Base-by-base conservation (phyloP, 2,888 invertebrate genomes). In the Ectemnius lituratus region DNA sequence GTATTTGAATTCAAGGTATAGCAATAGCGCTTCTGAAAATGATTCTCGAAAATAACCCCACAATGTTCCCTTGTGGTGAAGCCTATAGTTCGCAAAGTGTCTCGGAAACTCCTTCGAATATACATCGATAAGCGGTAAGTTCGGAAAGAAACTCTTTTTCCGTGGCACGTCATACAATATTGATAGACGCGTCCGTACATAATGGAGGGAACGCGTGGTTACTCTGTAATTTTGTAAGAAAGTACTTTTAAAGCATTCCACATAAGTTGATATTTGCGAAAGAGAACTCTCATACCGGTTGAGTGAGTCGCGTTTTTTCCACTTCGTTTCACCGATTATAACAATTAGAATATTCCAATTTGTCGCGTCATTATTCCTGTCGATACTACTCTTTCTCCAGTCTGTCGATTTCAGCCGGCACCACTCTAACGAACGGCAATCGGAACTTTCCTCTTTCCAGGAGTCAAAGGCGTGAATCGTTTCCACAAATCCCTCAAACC, bases 191-290 rank as follows among this genome's bases (percentile, higher is more conserved):
- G 68, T 59, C 68, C 72, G 68, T 59, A 72, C 67, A 61, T 73
- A 80, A 81, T 72, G 66, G 62, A 60, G 59, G 67, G 11, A 37
- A 27, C 49, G 59, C 23, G 57, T 61, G 70, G 52, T 62, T 62
- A 23, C 46, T 62, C 73, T 83, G 77, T 84, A 83, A 84, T 84
- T 85, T 79, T 70, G 76, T 70, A 70, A 66, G 68, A 62, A 64
- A 70, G 79, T 75, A 75, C 76, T 73, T 77, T 81, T 70, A 70
- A 23, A 23, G 23, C 23, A 23, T 23, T 2, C 23, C 23, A 23
- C 23, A 23, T 23, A 23, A 70, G 73, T 37, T 11, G 37, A 58
- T 71, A 67, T 47, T 23, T 62, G 37, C 20, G 52, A 28, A 57
- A 23, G 45, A 20, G 27, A 56, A 64, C 73, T 16, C 73, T 16